Base-by-base conservation (phyloP, 2,888 invertebrate species). In the Thereva unica region DNA sequence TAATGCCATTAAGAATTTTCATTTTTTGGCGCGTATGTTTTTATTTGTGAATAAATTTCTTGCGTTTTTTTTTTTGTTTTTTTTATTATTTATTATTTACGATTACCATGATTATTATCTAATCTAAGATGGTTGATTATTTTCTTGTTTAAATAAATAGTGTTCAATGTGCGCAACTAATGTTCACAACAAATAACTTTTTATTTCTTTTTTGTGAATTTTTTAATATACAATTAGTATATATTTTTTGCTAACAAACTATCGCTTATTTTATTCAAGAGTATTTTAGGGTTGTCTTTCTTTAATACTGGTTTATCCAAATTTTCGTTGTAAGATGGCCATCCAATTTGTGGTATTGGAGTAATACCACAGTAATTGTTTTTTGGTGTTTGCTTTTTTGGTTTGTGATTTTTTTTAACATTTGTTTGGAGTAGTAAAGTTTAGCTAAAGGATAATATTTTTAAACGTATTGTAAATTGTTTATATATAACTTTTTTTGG, bases 91-190 rank as follows among this genome's bases (percentile, higher is more conserved):
- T 61, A 23, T 61, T 49, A 41, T 38, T 59, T 49, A 34, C 40
- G 42, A 50, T 61, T 50, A 59, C 40, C 50, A 61, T 61, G 35
- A 50, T 50, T 61, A 61, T 23, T 9, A 61, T 40, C 61, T 61
- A 61, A 61, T 61, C 61, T 61, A 61, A 50, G 50, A 61, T 41
- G 61, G 23, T 23, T 23, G 23, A 23, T 23, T 23, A 23, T 23
- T 23, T 23, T 23, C 40, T 61, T 61, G 50, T 50, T 50, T 41
- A 50, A 38, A 40, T 40, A 61, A 61, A 61, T 41, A 12, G 50
- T 61, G 50, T 8, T 57, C 37, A 10, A 40, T 53, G 53, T 40
- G 61, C 61, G 61, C 61, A 61, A 61, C 61, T 61, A 50, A 61
- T 61, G 40, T 61, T 61, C 34, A 61, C 35, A 61, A 50, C 41